phyloP scores from a whole-genome alignment of 2,113 vertebrate species.

The Sigmodon hispidus region DNA sequence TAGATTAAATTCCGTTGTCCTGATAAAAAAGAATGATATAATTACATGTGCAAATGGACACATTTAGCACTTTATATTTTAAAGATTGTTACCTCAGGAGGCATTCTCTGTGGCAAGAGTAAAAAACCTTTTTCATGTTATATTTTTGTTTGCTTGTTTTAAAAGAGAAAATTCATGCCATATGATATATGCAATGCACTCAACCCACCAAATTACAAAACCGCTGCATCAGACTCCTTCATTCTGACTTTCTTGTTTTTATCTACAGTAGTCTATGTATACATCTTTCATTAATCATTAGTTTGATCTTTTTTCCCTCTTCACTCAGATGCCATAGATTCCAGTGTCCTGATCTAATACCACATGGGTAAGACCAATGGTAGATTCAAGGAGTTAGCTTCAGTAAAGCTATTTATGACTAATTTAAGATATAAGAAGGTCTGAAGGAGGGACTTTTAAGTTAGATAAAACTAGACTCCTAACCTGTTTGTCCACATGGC shows the following conservation, averaged over 20 bases:
- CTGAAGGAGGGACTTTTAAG: not conserved
- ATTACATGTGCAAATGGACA: not conserved
- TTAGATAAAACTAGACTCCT: not conserved
- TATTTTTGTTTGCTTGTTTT: not conserved
- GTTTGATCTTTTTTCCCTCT: not conserved
- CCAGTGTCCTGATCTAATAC: not conserved
- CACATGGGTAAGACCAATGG: not conserved
- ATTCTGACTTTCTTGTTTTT: not conserved
- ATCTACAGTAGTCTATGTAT: too few species aligned
- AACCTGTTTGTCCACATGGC: not conserved
- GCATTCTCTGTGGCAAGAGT: not conserved
- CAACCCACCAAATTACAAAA: not conserved
- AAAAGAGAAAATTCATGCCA: not conserved
- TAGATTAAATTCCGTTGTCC: not conserved
- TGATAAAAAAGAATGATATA: constrained; percentile 23
- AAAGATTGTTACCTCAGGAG: not conserved
- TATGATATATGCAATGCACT: not conserved
- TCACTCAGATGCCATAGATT: too few species aligned
- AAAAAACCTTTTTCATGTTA: constrained; percentile 30
- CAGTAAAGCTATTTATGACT: not conserved
- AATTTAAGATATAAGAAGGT: not conserved
- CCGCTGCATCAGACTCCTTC: not conserved
- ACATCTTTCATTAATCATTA: not conserved
- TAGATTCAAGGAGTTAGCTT: not conserved
- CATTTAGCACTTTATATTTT: constrained; percentile 13